Base-by-base conservation (phyloP, 2,113 vertebrate genomes). In the Myrmecobius fasciatus region DNA sequence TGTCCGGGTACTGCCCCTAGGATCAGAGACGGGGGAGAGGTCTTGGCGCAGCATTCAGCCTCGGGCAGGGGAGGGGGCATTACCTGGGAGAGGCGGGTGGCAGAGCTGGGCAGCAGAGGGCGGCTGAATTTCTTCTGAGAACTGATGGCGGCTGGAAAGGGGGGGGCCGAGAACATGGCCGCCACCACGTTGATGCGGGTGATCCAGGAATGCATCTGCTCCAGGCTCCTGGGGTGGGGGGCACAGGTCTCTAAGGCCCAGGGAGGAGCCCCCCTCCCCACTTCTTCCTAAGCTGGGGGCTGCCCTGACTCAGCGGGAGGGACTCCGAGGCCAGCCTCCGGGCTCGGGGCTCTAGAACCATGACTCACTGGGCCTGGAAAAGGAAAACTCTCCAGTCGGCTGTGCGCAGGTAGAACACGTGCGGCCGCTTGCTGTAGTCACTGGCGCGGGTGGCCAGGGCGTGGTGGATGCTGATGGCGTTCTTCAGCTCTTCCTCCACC, bases 191-290 rank as follows among this genome's bases (percentile, higher is more conserved):
- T 99, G 98, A 99, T 99, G 94, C 99, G 99, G 0, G 99, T 99
- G 98, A 99, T 99, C 99, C 99, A 99, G 0, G 99, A 99, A 98
- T 99, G 99, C 99, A 99, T 99, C 98, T 99, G 99, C 97, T 99
- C 99, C 0, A 99, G 98, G 95, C 99, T 99, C 98, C 99, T 99
- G 97, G 25, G n/a, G 49, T 96, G 83, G 97, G n/a, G 56, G 97
- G 7, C n/a, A 89, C 0, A 22, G 0, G 25, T 8, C 51, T 24
- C 17, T 88, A 89, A 56, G 25, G 56, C 93, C 51, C 28, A 43
- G 1, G 47, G 12, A 48, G 47, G 47, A 28, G 67, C n/a, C n/a
- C 54, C 67, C 67, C 67, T n/a, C n/a, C 5, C 67, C 20, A 24
- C n/a, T 8, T 67, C 56, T 3, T 75, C 20, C 60, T 14, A n/a